Percentiles rank a stretch among this genome's conserved stretches.
These are phyloP conservation scores for Parasteatoda lunata DNA, from an alignment of 2,888 invertebrate species.

Conservation along the genomic window DNA sequence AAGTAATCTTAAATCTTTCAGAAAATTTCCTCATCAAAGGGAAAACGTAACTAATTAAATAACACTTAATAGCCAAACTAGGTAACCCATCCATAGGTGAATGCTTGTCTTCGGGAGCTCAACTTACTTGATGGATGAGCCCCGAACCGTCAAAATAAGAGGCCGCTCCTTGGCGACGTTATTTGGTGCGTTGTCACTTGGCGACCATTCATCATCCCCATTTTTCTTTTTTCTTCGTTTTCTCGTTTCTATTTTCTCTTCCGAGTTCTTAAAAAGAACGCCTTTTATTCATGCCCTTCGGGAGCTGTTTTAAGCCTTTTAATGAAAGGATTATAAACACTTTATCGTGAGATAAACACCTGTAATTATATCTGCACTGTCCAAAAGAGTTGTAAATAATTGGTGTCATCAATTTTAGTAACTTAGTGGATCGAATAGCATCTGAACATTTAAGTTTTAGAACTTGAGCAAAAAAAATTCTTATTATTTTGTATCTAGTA, in stretches of 20 bases:
- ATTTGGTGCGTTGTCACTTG: constrained; percentile 61
- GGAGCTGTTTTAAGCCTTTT: constrained; percentile 2
- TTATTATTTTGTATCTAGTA: too few species aligned
- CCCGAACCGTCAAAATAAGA: constrained; percentile 65
- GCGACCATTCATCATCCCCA: constrained; percentile 65
- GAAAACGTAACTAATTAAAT: background rate
- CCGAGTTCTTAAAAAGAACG: background rate
- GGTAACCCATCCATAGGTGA: constrained; percentile 32
- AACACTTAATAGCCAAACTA: constrained; percentile 24
- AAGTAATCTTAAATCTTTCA: too few species aligned
- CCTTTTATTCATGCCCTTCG: background rate
- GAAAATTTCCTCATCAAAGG: too few species aligned
- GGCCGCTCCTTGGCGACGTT: constrained; percentile 63
- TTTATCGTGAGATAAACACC: constrained; percentile 5
- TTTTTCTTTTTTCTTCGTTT: constrained; percentile 39
- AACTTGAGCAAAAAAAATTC: too few species aligned
- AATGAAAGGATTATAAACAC: constrained; percentile 3
- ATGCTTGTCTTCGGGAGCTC: constrained; percentile 65
- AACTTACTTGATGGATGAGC: constrained; percentile 65
- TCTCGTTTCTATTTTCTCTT: background rate
- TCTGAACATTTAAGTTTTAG: too few species aligned
- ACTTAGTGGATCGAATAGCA: background rate
- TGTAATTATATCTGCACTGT: background rate
- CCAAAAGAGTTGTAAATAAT: background rate
- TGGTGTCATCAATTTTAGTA: background rate